Evolutionary conservation across 2,888 invertebrate genomes (phyloP), one percentile per base, ranked within the genome.

Genomic region (Stegana nigrithorax): DNA sequence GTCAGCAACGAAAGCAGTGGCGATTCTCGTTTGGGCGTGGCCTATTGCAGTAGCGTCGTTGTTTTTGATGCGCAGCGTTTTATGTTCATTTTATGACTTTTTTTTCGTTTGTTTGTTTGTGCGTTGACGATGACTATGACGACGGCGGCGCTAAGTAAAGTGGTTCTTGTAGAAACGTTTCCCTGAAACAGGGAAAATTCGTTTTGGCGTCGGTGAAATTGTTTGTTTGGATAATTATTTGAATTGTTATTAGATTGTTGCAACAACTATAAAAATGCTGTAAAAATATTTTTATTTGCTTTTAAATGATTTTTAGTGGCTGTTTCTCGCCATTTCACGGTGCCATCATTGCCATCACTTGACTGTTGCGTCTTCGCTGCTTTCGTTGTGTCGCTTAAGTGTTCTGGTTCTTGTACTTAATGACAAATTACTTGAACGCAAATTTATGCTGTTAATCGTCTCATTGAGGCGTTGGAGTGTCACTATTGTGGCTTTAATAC

Each of bases 161-260:
- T 23, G 7, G 29, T 36, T 25, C 50, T 60, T 14, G 39, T 39
- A n/a, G n/a, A n/a, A n/a, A n/a, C n/a, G n/a, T n/a, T n/a, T n/a
- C 19, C 17, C 12, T 21, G 36, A 51, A 23, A 8, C 26, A 56
- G 47, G 21, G 8, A 36, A 42, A 47, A 72, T 76, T 72, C 69
- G 78, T 73, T 70, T 73, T 67, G 79, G 75, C 75, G 73, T 71
- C 73, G 73, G 66, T 67, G 65, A 69, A 72, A 73, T 73, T 78
- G 73, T 72, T 78, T 81, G 77, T 82, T 80, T 73, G 71, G 76
- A 78, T 81, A 75, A 81, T 82, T 82, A 81, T 80, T 76, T 73
- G 70, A 78, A 82, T 81, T 80, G 77, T 83, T 81, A 82, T 81
- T 80, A 81, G 81, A 79, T 80, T 80, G 81, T 81, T 82, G 78